A percentile compares a stretch with the other conserved stretches of the same genome.
Evolutionary conservation across 2,888 invertebrate species (phyloP).

Genomic region (Drosophila limbata): DNA sequence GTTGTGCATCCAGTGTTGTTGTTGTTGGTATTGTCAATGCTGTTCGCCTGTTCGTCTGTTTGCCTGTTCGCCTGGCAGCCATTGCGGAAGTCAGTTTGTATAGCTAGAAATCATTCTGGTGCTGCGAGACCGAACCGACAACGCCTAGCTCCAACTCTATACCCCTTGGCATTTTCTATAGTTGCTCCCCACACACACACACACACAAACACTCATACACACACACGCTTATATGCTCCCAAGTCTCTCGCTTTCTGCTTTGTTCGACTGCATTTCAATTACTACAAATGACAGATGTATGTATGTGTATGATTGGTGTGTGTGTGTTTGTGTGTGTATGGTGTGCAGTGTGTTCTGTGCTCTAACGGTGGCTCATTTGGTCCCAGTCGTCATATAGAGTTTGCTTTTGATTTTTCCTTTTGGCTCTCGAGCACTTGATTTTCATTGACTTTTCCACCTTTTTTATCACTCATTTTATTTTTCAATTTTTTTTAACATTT

Average conservation of each 20-base stretch:
- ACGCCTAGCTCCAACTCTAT: constrained; percentile 29
- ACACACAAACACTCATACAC: background rate
- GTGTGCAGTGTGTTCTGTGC: constrained; percentile 30
- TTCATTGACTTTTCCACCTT: constrained; percentile 69
- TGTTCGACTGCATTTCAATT: constrained; percentile 77
- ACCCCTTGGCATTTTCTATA: constrained; percentile 22
- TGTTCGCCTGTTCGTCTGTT: constrained; percentile 7
- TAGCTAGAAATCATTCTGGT: constrained; percentile 67
- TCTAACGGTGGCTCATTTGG: constrained; percentile 3
- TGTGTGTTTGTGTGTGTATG: constrained; percentile 10
- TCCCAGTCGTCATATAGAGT: constrained; percentile 17
- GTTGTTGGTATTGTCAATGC: constrained; percentile 7
- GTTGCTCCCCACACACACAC: constrained; percentile 9
- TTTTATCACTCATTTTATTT: constrained; percentile 30
- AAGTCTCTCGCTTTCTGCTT: constrained; percentile 41
- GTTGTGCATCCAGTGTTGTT: constrained; percentile 26
- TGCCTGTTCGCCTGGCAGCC: constrained; percentile 21
- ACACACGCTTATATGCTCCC: background rate
- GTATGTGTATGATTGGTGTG: constrained; percentile 9
- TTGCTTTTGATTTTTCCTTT: constrained; percentile 20
- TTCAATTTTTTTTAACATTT: background rate
- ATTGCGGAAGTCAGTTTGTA: constrained; percentile 69
- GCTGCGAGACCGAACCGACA: constrained; percentile 37
- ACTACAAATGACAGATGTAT: constrained; percentile 73
- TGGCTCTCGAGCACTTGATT: constrained; percentile 51